Conservation (phyloP, 30 jellyfish, hydroid and myxozoan species). For the Aurelia aurita complex sp. Pacific region DNA sequence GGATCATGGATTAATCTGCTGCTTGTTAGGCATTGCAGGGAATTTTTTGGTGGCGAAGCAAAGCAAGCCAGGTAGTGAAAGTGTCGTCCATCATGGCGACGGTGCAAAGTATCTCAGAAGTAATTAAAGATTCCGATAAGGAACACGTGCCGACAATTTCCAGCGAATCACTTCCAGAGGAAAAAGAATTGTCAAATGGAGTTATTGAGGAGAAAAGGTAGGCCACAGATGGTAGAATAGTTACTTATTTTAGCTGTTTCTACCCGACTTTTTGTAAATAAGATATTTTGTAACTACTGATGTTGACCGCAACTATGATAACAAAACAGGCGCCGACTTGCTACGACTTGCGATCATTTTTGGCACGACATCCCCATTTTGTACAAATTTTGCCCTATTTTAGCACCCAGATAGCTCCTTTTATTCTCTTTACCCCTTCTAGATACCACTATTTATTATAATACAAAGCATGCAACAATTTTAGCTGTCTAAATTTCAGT, state of each 20-base stretch:
- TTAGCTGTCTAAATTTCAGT: too few relatives aligned
- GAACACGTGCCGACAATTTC: conserved; percentile 60
- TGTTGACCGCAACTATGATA: conserved; percentile 45
- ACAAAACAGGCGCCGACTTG: conserved; percentile 38
- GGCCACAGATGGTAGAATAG: background rate
- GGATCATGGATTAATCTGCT: background rate
- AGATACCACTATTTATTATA: too few relatives aligned
- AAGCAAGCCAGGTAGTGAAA: background rate
- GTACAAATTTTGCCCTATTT: too few relatives aligned
- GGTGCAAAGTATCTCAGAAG: conserved; percentile 58
- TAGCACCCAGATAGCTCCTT: too few relatives aligned
- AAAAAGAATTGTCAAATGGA: background rate
- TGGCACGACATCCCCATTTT: background rate
- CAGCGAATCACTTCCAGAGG: conserved; percentile 2
- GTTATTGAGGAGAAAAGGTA: conserved; percentile 40
- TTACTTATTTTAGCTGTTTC: background rate
- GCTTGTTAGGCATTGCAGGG: background rate
- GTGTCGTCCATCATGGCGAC: conserved; percentile 53
- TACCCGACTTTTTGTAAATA: conserved; percentile 21
- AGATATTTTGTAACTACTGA: conserved; percentile 45
- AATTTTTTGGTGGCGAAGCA: background rate
- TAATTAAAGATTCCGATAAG: conserved; percentile 38
- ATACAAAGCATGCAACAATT: too few relatives aligned
- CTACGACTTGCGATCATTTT: background rate
- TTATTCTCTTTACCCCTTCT: too few relatives aligned